Base-by-base conservation (phyloP, 2,113 vertebrate genomes). In the Chloropsis cyanopogon region DNA sequence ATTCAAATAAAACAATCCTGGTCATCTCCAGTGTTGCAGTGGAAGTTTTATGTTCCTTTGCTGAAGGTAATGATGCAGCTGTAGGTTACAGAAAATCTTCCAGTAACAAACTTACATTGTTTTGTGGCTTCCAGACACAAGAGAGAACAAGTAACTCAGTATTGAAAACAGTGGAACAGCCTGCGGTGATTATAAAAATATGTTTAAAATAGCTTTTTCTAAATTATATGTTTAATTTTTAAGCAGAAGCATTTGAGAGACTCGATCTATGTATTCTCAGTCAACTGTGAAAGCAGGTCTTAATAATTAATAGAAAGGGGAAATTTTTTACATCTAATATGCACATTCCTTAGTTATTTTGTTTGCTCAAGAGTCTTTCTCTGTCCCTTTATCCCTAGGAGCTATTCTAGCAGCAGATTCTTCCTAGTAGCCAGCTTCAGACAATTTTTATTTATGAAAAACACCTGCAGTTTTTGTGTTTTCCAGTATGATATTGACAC, bases 291-390 rank as follows among this genome's bases (percentile, higher is more conserved):
- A 94, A 93, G 39, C 75, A 71, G 49, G 19, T 82, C 50, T 91
- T 92, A 75, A 78, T 93, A 60, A 95, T 92, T 81, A 90, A 94
- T 83, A 84, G 87, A 37, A 92, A 35, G 41, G 37, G 46, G 22
- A 14, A n/a, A 2, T 6, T 78, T 76, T 95, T 94, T 65, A 81
- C 3, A 5, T 61, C 17, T 50, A 29, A 26, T 82, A 35, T 16
- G 14, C 42, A 10, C 2, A 2, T 78, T 83, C 31, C 46, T 49
- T 66, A 63, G 63, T 80, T 72, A n/a, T 31, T 91, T 85, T 59
- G 23, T 82, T 71, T 96, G 59, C 63, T 76, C 31, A 14, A 60
- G 37, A 70, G 56, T 66, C 47, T 52, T 83, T 73, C 26, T 79
- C 33, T 77, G 22, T 78, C n/a, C 41, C 37, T 93, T 78, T 68